Conservation (phyloP, 2,113 vertebrate species). For the Zonotrichia leucophrys region DNA sequence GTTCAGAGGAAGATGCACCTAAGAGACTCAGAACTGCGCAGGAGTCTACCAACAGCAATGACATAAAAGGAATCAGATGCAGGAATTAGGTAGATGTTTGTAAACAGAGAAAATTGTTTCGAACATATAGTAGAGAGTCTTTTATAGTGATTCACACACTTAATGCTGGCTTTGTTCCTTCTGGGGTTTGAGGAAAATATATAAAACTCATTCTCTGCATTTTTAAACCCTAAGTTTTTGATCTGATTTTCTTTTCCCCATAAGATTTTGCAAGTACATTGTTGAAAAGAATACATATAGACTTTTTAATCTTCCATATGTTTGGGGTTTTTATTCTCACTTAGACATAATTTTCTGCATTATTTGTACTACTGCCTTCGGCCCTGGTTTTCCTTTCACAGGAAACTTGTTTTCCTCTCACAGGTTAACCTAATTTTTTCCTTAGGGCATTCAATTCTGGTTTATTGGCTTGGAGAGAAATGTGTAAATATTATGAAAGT, state of each 20-base stretch:
- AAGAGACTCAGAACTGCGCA: not conserved
- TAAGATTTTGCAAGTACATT: not conserved
- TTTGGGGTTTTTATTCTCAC: not conserved
- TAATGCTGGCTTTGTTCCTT: not conserved
- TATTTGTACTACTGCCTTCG: not conserved
- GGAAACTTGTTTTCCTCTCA: not conserved
- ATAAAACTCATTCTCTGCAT: not conserved
- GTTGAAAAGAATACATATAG: not conserved
- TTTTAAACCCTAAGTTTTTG: not conserved
- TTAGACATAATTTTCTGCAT: not conserved
- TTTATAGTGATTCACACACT: not conserved
- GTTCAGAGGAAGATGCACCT: not conserved
- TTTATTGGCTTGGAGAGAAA: not conserved
- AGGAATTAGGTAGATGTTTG: not conserved
- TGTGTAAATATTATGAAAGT: not conserved
- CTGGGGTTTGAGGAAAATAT: not conserved
- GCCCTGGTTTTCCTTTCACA: not conserved
- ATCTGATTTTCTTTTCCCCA: not conserved
- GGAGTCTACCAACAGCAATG: not conserved
- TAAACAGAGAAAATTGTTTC: not conserved
- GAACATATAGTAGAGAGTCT: not conserved
- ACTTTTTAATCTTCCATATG: not conserved
- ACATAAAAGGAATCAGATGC: not conserved
- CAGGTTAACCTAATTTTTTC: slow-evolving; percentile 7
- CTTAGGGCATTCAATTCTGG: not conserved